These are phyloP conservation scores for Trinorchestia longiramus DNA, from an alignment of 1,140 invertebrate genomes.

Conservation along the genomic window DNA sequence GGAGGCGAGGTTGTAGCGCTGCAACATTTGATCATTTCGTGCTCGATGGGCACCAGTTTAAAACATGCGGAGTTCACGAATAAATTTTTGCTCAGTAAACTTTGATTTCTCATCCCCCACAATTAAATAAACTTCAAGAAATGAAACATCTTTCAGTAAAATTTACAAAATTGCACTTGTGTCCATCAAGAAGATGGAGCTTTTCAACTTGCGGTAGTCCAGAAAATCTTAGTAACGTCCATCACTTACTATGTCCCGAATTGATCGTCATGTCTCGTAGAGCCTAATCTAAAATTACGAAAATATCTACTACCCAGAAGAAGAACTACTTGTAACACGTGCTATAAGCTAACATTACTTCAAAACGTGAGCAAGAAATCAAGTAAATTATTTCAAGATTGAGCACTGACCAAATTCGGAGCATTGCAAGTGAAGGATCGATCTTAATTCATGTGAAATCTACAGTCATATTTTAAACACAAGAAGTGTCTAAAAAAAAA, in stretches of 20 bases:
- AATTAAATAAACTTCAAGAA: neutral
- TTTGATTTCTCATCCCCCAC: neutral
- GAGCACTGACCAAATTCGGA: neutral
- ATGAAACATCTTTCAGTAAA: neutral
- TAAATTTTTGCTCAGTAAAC: neutral
- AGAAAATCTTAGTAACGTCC: neutral
- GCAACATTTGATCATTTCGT: neutral
- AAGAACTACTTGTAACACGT: constrained; percentile 4
- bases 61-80: constrained; percentile 28
- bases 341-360: constrained; percentile 5
- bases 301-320: constrained; percentile 30
- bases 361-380: constrained; percentile 17
- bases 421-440: constrained; percentile 5
- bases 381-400: neutral
- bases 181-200: neutral
- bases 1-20: neutral
- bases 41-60: constrained; percentile 7
- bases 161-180: neutral
- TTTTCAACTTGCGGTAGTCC: neutral
- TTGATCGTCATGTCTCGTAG: neutral
- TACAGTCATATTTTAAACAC: neutral
- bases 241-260: neutral
- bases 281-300: constrained; percentile 4
- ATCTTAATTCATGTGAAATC: neutral
- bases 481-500: neutral